Evolutionary conservation across 1,140 invertebrate genomes (phyloP), one percentile per base, ranked within the genome.

Genomic region (Cyclargus thomasi): DNA sequence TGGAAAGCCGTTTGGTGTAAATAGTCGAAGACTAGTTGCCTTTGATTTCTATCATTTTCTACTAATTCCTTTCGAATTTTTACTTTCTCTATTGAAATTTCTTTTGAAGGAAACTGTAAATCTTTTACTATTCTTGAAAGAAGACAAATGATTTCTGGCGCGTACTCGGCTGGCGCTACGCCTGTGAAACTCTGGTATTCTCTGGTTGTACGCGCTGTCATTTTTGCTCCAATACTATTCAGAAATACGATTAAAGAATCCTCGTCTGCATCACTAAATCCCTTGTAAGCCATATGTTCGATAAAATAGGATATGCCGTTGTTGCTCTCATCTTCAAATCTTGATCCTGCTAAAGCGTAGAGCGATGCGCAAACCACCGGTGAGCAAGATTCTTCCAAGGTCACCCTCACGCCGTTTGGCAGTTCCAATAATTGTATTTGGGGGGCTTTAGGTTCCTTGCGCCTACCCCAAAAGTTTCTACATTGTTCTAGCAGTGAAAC

Each of bases 251-350:
- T 94, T 20, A 96, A 75, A 62, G 92, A 85, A 36, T 87, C 91
- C 80, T 94, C 93, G 5, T 92, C 91, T 68, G 95, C 79, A 68
- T 93, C 93, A 1, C 83, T 78, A 59, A 95, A 96, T 20, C 95
- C 95, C 90, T 95, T 96, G 77, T 94, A 96, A 6, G 94, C 93
- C 94, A 96, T 95, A 77, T 96, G 95, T 80, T 96, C 95, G 22
- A 96, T 86, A 74, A 96, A 96, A 84, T 96, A 95, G 8, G 94
- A 94, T 11, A 94, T 93, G 53, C 95, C 95, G 88, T 96, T 96
- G 78, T 93, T 95, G 53, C 85, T 81, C 22, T 91, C 90, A 64
- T 84, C 94, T 86, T 96, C 95, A 83, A 93, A 95, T 57, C 95
- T 82, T 63, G 94, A 93, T 16, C 95, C 95, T 23, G 94, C 94